Conservation (phyloP, 2,113 vertebrate genomes). For the Micromys minutus region DNA sequence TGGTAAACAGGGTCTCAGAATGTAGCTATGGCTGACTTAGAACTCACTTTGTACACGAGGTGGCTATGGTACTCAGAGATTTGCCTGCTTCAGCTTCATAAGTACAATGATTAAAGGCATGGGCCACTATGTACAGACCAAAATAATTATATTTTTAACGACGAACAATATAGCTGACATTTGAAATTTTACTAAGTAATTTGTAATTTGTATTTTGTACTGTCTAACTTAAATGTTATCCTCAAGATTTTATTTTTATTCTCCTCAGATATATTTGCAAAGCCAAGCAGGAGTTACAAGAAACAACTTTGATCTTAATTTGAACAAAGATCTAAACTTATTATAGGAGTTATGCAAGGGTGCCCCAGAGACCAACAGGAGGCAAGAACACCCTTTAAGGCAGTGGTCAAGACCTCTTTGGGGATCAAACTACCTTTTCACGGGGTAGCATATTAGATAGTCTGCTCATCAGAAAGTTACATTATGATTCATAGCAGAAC, state of each 20-base stretch:
- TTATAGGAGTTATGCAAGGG: background rate
- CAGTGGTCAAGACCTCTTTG: background rate
- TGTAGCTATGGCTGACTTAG: background rate
- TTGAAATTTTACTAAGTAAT: slow-evolving; percentile 37
- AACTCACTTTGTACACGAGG: background rate
- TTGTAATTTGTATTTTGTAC: background rate
- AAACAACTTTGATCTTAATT: slow-evolving; percentile 41
- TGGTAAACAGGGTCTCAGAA: background rate
- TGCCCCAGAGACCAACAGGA: background rate
- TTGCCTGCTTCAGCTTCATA: background rate
- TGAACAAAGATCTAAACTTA: slow-evolving; percentile 32
- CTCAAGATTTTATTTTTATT: background rate
- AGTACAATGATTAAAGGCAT: background rate
- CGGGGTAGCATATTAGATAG: background rate
- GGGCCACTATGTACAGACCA: background rate
- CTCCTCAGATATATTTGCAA: slow-evolving; percentile 17
- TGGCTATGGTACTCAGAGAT: background rate
- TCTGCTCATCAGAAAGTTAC: background rate
- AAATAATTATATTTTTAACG: background rate
- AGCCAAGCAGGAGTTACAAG: background rate
- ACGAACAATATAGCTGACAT: background rate
- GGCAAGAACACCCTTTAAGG: background rate
- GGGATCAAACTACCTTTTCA: background rate
- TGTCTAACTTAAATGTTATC: background rate
- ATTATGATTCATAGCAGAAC: background rate